Evolutionary conservation across 35 echinoderm and acorn worm genomes (phyloP), one percentile per base, ranked within the genome.

Genomic region (Lytechinus variegatus): DNA sequence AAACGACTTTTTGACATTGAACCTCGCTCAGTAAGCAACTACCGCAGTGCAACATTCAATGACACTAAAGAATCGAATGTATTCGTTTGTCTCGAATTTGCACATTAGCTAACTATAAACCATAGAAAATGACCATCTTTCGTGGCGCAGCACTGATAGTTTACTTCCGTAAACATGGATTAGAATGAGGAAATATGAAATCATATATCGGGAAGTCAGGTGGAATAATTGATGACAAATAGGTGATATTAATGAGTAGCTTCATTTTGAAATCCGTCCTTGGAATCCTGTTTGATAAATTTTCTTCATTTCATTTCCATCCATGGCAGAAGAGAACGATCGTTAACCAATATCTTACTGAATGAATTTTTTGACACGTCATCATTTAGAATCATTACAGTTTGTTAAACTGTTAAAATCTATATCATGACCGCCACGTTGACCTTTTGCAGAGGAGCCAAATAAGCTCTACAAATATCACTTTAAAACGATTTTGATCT

Each of bases 21-120:
- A 79, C 7, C 16, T 16, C 12, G 66, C n/a, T 21, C 14, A 14
- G n/a, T 7, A 7, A 7, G 19, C 8, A 79, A 24, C 19, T 16
- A 4, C 19, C 1, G 66, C 66, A 24, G 1, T 24, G n/a, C n/a
- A 7, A 24, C 66, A 79, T 24, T 24, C 19, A 79, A 79, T 7
- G n/a, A 79, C 66, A 79, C 24, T 79, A n/a, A 24, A 79, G 66
- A 79, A 79, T 79, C n/a, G 66, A 79, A 79, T 79, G 66, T 79
- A 79, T 79, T 79, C 61, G 19, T 19, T 24, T 7, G 66, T 79
- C 5, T 79, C 66, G 21, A 79, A 24, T 79, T 79, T 24, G 8
- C 66, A 24, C 19, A 24, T 24, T 79, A 3, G 19, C 21, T 79
- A 24, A 79, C 21, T 0, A 7, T n/a, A 19, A 19, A n/a, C 8